Conservation (phyloP, 2,888 invertebrate species). For the Gortyna flavago region DNA sequence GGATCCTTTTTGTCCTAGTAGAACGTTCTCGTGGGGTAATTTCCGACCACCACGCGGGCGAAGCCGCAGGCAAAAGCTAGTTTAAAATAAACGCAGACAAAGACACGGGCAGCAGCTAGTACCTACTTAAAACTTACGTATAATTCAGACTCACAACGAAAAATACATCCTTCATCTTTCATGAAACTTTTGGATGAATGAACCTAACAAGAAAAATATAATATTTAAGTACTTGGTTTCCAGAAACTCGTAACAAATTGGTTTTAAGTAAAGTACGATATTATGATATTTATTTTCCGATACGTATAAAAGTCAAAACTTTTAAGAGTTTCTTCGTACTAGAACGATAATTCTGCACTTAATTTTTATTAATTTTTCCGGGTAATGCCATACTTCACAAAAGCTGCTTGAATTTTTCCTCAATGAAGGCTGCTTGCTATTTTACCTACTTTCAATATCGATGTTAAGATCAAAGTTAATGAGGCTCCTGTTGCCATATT, state of each 20-base stretch:
- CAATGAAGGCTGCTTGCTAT: not conserved
- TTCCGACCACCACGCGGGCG: no score
- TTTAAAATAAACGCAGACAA: not conserved
- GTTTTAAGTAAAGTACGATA: not conserved
- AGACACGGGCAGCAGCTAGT: not conserved
- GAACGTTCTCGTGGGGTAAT: no score
- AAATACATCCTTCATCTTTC: not conserved
- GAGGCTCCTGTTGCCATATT: not conserved
- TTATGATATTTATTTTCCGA: slow-evolving; percentile 5
- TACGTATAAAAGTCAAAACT: not conserved
- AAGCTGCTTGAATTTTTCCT: not conserved
- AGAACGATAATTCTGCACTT: not conserved
- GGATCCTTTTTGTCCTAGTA: no score
- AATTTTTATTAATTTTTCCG: slow-evolving; percentile 2
- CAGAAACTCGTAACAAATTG: not conserved
- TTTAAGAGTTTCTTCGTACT: slow-evolving; percentile 29
- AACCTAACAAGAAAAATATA: not conserved
- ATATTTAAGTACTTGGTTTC: not conserved
- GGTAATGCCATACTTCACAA: not conserved
- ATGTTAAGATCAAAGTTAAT: not conserved
- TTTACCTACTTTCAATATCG: not conserved
- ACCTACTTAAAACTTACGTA: not conserved
- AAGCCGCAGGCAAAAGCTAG: no score
- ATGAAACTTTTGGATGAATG: not conserved
- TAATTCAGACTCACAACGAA: not conserved